These are phyloP conservation scores for Stenolophus ochropezus DNA, from an alignment of 2,888 invertebrate genomes.

Conservation along the genomic window DNA sequence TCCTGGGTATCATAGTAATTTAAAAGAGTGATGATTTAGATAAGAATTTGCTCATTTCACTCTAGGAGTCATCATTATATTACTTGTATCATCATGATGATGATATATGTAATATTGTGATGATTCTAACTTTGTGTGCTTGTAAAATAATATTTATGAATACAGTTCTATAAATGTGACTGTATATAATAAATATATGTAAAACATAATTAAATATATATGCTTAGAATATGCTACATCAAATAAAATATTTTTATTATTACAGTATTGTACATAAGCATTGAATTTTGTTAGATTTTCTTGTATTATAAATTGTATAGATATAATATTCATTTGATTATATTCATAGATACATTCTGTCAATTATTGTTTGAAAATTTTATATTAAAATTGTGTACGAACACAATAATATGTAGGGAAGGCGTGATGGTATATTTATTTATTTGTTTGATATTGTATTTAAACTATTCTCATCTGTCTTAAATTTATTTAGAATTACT, in stretches of 20 bases:
- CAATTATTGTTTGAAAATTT: neutral
- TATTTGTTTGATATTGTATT: too few relatives aligned
- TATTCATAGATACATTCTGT: neutral
- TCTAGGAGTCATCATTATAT: neutral
- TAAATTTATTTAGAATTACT: too few relatives aligned
- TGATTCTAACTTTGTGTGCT: neutral
- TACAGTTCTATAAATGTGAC: neutral
- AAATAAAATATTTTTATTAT: neutral
- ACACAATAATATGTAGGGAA: too few relatives aligned
- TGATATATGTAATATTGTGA: neutral
- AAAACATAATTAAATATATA: neutral
- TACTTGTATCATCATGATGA: neutral
- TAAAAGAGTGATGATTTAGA: neutral
- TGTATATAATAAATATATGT: neutral
- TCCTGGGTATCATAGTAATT: constrained; percentile 33
- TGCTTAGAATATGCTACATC: neutral
- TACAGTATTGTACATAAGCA: neutral
- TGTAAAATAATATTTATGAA: neutral
- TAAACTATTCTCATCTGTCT: too few relatives aligned
- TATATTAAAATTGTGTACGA: too few relatives aligned
- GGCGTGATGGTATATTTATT: too few relatives aligned
- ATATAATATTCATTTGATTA: neutral
- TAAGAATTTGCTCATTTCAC: neutral
- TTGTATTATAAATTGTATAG: neutral
- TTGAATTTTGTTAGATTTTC: neutral